phyloP scores from a whole-genome alignment of 92 coral and sea anemone species.

The Pocillopora grandis region DNA sequence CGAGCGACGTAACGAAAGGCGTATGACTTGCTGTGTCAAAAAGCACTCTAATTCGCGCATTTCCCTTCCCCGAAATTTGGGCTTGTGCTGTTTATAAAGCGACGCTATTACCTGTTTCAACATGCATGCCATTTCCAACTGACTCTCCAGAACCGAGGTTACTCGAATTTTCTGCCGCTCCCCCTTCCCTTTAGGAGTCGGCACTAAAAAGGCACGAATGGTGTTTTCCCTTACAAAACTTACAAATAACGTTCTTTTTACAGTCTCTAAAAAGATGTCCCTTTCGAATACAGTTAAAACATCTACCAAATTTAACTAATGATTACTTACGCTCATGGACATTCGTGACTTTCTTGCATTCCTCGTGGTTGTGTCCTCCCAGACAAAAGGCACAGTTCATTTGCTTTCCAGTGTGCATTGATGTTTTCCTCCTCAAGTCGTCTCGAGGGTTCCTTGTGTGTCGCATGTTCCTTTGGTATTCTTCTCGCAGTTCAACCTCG shows the following conservation, averaged over 20 bases:
- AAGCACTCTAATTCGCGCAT: not conserved
- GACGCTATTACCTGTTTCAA: slow-evolving; percentile 34
- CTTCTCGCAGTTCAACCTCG: too few relatives aligned
- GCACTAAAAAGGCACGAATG: too few relatives aligned
- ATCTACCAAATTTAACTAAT: slow-evolving; percentile 19
- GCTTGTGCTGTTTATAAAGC: slow-evolving; percentile 39
- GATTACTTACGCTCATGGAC: slow-evolving; percentile 4
- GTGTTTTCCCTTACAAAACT: not conserved
- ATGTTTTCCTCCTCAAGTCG: too few relatives aligned
- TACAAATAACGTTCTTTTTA: slow-evolving; percentile 14
- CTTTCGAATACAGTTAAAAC: not conserved
- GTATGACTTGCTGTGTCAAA: slow-evolving; percentile 50
- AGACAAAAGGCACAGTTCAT: slow-evolving; percentile 1
- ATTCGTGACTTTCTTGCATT: slow-evolving; percentile 14
- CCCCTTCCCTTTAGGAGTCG: not conserved
- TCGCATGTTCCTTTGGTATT: too few relatives aligned
- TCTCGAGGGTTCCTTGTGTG: too few relatives aligned
- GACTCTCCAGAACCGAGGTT: too few relatives aligned
- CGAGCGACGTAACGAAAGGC: slow-evolving; percentile 20
- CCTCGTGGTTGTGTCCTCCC: slow-evolving; percentile 8
- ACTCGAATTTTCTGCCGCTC: not conserved
- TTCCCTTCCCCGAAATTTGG: not conserved
- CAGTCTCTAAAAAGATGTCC: slow-evolving; percentile 38
- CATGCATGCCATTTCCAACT: not conserved
- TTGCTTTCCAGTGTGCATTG: too few relatives aligned